These are phyloP conservation scores for Corythornis leucogaster DNA, from an alignment of 2,797 vertebrate genomes.

Conservation along the genomic window DNA sequence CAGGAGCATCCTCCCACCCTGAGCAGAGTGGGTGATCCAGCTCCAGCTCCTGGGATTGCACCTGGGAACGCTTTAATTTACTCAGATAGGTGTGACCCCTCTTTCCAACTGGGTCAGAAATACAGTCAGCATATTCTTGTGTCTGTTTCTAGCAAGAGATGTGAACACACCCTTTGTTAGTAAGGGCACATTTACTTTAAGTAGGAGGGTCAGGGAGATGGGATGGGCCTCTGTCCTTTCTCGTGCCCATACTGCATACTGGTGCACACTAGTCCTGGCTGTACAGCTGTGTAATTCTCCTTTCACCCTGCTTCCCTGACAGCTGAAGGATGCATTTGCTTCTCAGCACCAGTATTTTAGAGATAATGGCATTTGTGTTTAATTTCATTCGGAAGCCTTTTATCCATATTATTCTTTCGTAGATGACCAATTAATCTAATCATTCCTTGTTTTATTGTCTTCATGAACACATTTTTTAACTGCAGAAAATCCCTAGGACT, in stretches of 20 bases:
- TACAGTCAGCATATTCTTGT: not conserved
- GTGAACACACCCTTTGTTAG: not conserved
- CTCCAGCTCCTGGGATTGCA: not conserved
- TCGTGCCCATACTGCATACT: not conserved
- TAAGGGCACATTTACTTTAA: not conserved
- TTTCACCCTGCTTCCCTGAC: not conserved
- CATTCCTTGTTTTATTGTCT: not conserved
- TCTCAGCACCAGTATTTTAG: not conserved
- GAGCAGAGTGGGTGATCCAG: not conserved
- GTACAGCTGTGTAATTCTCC: not conserved
- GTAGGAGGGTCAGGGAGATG: not conserved
- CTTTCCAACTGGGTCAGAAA: not conserved
- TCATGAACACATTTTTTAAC: slow-evolving; percentile 33
- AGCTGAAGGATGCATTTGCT: not conserved
- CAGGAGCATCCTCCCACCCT: not conserved
- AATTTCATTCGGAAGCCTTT: not conserved
- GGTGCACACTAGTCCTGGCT: not conserved
- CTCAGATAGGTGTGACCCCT: not conserved
- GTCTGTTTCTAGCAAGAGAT: not conserved
- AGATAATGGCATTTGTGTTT: not conserved
- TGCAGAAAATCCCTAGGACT: slow-evolving; percentile 24
- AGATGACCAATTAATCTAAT: slow-evolving; percentile 26
- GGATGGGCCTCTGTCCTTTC: not conserved
- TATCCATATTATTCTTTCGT: slow-evolving; percentile 6
- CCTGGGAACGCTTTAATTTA: not conserved